Conservation (phyloP, 2,888 invertebrate genomes). For the Hirtodrosophila alboralis region DNA sequence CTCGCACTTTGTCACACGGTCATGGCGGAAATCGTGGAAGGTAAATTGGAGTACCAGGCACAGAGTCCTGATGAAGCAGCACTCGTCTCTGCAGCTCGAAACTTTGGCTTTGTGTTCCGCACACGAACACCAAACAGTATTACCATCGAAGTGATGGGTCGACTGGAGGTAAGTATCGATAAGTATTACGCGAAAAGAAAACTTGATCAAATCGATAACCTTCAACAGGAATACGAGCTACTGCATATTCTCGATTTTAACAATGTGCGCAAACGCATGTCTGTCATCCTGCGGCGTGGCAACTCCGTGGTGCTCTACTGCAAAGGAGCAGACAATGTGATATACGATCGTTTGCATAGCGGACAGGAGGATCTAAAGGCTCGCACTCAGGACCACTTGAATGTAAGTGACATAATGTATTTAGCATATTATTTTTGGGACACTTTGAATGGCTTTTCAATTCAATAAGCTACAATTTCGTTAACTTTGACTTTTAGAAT, state of each 20-base stretch:
- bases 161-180: conserved; percentile 86
- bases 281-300: conserved; percentile 94
- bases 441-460: too few species aligned
- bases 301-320: conserved; percentile 95
- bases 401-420: conserved; percentile 87
- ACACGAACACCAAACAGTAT: conserved; percentile 96
- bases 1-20: conserved; percentile 99
- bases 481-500: too few species aligned
- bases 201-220: background rate
- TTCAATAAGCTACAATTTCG: too few species aligned
- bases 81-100: conserved; percentile 97
- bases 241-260: conserved; percentile 99
- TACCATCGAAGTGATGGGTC: conserved; percentile 94
- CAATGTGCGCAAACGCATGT: conserved; percentile 99
- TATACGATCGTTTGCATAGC: conserved; percentile 94
- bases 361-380: conserved; percentile 91
- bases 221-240: conserved; percentile 94
- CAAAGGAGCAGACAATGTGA: conserved; percentile 99
- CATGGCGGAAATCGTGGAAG: conserved; percentile 96
- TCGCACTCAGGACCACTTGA: conserved; percentile 96
- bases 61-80: conserved; percentile 99
- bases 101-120: conserved; percentile 99
- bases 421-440: too few species aligned
- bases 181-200: background rate
- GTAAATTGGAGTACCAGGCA: conserved; percentile 89